A percentile compares a stretch with the other conserved stretches of the same genome.
These are phyloP conservation scores for Rissa tridactyla DNA, from an alignment of 2,113 vertebrate genomes.

Conservation along the genomic window DNA sequence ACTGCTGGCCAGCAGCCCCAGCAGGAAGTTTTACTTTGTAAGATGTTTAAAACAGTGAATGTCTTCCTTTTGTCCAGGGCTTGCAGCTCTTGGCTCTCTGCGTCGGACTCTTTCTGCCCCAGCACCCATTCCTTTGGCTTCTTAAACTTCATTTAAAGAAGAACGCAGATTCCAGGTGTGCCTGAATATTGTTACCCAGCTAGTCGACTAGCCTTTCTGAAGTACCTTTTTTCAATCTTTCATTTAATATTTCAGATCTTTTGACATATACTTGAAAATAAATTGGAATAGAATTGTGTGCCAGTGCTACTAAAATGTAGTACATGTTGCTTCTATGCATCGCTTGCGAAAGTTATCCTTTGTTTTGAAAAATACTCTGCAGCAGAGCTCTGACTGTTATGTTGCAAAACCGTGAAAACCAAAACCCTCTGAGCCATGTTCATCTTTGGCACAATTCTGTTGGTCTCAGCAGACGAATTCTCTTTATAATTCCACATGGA, in stretches of 20 bases:
- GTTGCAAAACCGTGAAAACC: background rate
- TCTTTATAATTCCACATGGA: background rate
- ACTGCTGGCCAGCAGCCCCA: background rate
- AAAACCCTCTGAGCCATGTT: background rate
- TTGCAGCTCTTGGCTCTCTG: conserved; percentile 96
- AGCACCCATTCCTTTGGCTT: conserved; percentile 94
- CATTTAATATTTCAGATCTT: background rate
- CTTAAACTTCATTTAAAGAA: conserved; percentile 90
- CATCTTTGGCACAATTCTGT: background rate
- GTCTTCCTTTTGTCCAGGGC: conserved; percentile 77
- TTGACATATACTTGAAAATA: background rate
- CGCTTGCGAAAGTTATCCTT: background rate
- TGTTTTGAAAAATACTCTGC: background rate
- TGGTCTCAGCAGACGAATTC: background rate
- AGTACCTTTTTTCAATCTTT: background rate
- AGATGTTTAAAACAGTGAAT: conserved; percentile 3
- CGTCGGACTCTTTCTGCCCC: conserved; percentile 92
- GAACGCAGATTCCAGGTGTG: conserved; percentile 90
- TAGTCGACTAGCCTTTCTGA: background rate
- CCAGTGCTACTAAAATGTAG: background rate
- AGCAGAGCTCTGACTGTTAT: background rate
- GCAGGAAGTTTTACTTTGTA: background rate
- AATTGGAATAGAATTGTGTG: background rate
- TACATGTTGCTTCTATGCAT: background rate
- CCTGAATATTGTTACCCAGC: background rate